Base-by-base conservation (phyloP, 2,797 vertebrate species). In the Falco naumanni region DNA sequence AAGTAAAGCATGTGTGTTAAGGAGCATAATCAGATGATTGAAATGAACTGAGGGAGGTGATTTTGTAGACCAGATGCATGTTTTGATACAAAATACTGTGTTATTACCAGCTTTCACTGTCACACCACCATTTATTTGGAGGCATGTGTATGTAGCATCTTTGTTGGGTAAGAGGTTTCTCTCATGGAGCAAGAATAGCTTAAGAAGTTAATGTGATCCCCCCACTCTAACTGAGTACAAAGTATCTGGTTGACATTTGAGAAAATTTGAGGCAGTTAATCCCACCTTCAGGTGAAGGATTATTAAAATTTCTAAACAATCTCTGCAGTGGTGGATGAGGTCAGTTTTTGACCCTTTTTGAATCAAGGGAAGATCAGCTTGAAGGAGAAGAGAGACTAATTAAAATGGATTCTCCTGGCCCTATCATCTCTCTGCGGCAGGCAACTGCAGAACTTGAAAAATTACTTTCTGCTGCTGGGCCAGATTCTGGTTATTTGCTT, bases 371-470 rank as follows among this genome's bases (percentile, higher is more conserved):
- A 77, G 34, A 65, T 71, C 80, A 80, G 82, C 79, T 84, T 57
- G 39, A 77, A 71, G 91, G 90, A 78, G 60, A 90, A 77, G 37
- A 71, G 50, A 61, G 19, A 48, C 47, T 94, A 93, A 96, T 96
- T 96, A 94, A 89, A 93, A 59, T 43, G 53, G 91, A 83, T 26
- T 90, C 84, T 94, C 65, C 19, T 53, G 90, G 74, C 60, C 61
- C 3, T 2, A 81, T 92, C 86, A 63, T 81, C 50, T 89, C 37
- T 68, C 63, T 82, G 64, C 74, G 48, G 71, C 78, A 90, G 74
- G 45, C 63, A 93, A 88, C 84, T 78, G 71, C 79, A 86, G 34
- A 85, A 79, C 63, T 81, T 95, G 79, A 95, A 86, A 96, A 96
- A 97, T 74, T 0, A 68, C 81, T 94, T 70, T 76, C 4, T 72